These are phyloP conservation scores for Cyprinodon tularosa DNA, from an alignment of 2,113 vertebrate species.

Conservation along the genomic window DNA sequence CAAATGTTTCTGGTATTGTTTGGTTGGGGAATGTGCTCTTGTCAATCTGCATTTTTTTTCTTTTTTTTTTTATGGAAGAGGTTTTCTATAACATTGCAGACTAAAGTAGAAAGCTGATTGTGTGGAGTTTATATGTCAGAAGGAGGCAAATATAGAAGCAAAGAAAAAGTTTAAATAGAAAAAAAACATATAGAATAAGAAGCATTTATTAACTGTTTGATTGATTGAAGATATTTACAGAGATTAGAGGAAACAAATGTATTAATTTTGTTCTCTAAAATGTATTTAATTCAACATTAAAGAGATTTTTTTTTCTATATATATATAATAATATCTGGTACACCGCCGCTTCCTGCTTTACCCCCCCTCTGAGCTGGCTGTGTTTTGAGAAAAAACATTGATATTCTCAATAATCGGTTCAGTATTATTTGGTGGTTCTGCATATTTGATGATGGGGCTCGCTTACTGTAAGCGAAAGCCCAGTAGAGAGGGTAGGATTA, in stretches of 20 bases:
- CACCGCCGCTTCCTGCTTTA: conserved; percentile 1
- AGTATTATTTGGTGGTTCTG: conserved; percentile 63
- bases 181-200: conserved; percentile 24
- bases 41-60: conserved; percentile 21
- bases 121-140: neutral
- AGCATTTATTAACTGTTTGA: conserved; percentile 54
- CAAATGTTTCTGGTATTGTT: conserved; percentile 54
- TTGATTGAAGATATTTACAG: conserved; percentile 61
- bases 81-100: conserved; percentile 5
- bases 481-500: conserved; percentile 37
- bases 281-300: conserved; percentile 26
- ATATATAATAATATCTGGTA: neutral
- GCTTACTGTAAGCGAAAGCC: conserved; percentile 46
- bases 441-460: conserved; percentile 56
- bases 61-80: conserved; percentile 29
- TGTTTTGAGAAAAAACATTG: conserved; percentile 37
- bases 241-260: conserved; percentile 41
- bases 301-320: conserved; percentile 10
- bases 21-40: conserved; percentile 54
- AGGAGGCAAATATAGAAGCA: no score
- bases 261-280: conserved; percentile 41
- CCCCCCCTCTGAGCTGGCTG: conserved; percentile 22
- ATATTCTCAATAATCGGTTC: conserved; percentile 48
- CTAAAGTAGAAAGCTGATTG: conserved; percentile 4
- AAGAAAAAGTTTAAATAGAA: conserved; percentile 31